Conservation (phyloP, 2,797 vertebrate species). For the Alcedo quadribrachys region DNA sequence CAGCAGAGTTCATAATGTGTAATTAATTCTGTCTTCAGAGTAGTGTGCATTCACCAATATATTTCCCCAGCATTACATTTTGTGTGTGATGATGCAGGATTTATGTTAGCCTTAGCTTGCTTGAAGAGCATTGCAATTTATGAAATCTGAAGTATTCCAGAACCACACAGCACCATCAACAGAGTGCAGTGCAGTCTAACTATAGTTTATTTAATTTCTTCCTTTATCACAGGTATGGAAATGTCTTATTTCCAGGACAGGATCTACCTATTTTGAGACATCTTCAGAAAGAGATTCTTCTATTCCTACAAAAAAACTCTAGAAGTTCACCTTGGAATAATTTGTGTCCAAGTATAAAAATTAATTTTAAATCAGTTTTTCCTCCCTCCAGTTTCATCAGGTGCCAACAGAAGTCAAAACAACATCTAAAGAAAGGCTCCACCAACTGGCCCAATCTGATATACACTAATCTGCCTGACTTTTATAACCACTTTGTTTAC, state of each 20-base stretch:
- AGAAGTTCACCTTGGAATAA: background rate
- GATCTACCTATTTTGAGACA: background rate
- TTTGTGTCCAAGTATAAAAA: background rate
- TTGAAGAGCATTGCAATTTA: background rate
- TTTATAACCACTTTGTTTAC: background rate
- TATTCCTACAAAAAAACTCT: background rate
- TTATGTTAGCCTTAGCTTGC: background rate
- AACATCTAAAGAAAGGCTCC: background rate
- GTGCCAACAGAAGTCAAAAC: background rate
- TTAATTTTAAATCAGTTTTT: background rate
- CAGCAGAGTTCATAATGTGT: background rate
- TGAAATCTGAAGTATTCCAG: background rate
- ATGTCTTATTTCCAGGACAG: background rate
- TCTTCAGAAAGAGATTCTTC: background rate
- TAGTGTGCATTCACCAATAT: background rate
- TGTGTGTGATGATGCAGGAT: background rate
- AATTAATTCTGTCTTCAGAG: background rate
- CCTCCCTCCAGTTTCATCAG: background rate
- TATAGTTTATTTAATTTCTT: background rate
- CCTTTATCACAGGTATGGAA: background rate
- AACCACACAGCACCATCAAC: background rate
- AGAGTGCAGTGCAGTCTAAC: background rate
- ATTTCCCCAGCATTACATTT: background rate
- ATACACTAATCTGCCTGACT: background rate
- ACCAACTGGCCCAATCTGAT: background rate